Percentiles rank a stretch among this genome's conserved stretches.
Conservation (phyloP, 2,888 invertebrate species). For the Perizoma flavofasciatum region DNA sequence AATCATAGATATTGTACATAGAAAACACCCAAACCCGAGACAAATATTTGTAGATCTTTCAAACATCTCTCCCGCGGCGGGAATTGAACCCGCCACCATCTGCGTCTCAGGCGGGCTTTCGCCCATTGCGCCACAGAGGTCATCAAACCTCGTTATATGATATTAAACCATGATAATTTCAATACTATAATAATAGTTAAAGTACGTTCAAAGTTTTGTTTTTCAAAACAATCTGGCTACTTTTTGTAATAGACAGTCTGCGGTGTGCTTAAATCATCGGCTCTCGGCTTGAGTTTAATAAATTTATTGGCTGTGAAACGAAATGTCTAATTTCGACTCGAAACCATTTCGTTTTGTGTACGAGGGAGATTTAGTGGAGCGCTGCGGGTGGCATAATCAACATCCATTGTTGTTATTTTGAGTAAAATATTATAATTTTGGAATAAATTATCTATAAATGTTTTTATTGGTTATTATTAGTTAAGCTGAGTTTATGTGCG, state of each 20-base stretch:
- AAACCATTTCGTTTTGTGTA: constrained; percentile 57
- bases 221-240: constrained; percentile 21
- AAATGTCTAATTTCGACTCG: constrained; percentile 64
- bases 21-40: no score
- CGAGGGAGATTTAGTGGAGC: constrained; percentile 45
- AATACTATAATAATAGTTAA: no score
- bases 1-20: no score
- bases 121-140: no score
- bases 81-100: no score
- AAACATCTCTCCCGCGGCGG: no score
- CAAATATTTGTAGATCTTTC: no score
- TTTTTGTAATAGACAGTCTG: constrained; percentile 35
- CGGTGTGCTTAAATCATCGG: constrained; percentile 43
- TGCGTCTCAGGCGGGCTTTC: no score
- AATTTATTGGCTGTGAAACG: constrained; percentile 68
- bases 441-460: not conserved
- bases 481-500: no score
- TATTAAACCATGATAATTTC: no score
- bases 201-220: constrained; percentile 31
- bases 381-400: constrained; percentile 50
- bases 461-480: not conserved
- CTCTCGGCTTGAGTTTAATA: constrained; percentile 59
- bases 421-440: constrained; percentile 8
- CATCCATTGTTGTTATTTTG: constrained; percentile 36
- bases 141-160: no score